phyloP scores from a whole-genome alignment of 2,888 invertebrate genomes.

The Keiferia lycopersicella region DNA sequence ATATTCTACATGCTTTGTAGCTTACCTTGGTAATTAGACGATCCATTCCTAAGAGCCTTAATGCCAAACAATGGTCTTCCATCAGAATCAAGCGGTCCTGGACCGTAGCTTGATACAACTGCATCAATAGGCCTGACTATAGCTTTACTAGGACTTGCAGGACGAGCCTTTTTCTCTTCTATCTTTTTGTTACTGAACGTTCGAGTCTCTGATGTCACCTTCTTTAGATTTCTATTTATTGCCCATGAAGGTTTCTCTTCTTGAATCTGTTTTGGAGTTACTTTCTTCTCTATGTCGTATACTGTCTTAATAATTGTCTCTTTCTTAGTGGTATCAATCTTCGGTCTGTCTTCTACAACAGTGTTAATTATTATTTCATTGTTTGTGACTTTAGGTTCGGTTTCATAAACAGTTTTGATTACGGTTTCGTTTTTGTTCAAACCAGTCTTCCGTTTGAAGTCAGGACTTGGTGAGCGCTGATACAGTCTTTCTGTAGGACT shows the following conservation, averaged over 20 bases:
- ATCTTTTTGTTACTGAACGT: constrained; percentile 64
- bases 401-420: constrained; percentile 44
- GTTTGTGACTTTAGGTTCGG: constrained; percentile 38
- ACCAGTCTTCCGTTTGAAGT: constrained; percentile 41
- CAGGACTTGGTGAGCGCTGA: constrained; percentile 61
- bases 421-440: constrained; percentile 41
- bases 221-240: constrained; percentile 81
- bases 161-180: constrained; percentile 71
- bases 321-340: constrained; percentile 51
- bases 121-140: constrained; percentile 80
- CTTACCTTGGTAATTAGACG: constrained; percentile 84
- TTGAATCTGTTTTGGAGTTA: constrained; percentile 55
- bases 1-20: neutral
- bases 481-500: constrained; percentile 46
- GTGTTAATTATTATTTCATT: constrained; percentile 28
- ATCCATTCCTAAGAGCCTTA: constrained; percentile 84
- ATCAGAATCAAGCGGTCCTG: constrained; percentile 90
- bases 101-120: constrained; percentile 91
- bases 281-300: constrained; percentile 58
- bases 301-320: constrained; percentile 63
- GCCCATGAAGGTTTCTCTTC: constrained; percentile 84
- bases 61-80: constrained; percentile 90
- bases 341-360: constrained; percentile 41
- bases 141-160: constrained; percentile 64
- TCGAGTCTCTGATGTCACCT: constrained; percentile 61